These are phyloP conservation scores for Epistrophe grossulariae DNA, from an alignment of 2,888 invertebrate genomes.

Conservation along the genomic window DNA sequence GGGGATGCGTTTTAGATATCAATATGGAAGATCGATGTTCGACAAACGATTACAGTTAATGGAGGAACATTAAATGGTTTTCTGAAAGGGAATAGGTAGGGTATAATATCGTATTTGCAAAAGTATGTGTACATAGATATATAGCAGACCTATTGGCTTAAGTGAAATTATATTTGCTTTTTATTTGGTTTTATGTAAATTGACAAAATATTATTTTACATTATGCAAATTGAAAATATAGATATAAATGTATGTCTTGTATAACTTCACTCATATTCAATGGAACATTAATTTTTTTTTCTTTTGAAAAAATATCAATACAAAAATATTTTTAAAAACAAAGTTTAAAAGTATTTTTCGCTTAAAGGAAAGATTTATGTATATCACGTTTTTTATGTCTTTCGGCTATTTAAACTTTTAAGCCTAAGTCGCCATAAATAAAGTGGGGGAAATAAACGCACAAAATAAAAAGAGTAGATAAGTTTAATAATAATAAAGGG, in stretches of 20 bases:
- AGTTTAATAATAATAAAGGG: too few relatives aligned
- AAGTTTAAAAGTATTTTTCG: neutral
- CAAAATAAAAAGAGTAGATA: too few relatives aligned
- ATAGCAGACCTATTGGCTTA: neutral
- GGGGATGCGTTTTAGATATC: slow-evolving; percentile 60
- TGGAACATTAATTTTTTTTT: neutral
- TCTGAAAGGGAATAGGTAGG: neutral
- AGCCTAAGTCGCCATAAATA: too few relatives aligned
- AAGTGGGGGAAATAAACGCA: too few relatives aligned
- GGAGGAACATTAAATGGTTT: slow-evolving; percentile 58
- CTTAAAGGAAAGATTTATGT: neutral
- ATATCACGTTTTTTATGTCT: neutral
- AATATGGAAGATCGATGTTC: slow-evolving; percentile 71
- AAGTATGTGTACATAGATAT: too few relatives aligned
- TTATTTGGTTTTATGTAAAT: neutral
- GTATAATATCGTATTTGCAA: slow-evolving; percentile 2
- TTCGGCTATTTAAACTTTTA: too few relatives aligned
- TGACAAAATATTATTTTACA: neutral
- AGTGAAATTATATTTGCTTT: neutral
- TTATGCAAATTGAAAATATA: neutral
- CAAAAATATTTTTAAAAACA: neutral
- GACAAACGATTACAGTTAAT: slow-evolving; percentile 68
- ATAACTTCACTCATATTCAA: neutral
- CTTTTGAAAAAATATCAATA: neutral
- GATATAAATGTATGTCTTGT: neutral